These are phyloP conservation scores for Zoanthus gigantus DNA, from an alignment of 92 coral and sea anemone species.

Conservation along the genomic window DNA sequence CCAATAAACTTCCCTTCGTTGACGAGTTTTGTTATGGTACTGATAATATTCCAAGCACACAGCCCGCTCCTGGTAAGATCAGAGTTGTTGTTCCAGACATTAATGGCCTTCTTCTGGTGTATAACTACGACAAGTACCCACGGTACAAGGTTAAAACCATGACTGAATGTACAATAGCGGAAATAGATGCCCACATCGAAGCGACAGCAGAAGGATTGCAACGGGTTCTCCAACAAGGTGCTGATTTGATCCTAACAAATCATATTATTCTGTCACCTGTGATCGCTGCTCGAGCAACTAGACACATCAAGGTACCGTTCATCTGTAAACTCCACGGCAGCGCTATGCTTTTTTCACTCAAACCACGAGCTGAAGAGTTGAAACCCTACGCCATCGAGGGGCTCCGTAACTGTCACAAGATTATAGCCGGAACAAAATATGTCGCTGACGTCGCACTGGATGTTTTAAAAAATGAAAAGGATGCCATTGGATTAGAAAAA, in stretches of 20 bases:
- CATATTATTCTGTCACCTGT: constrained; percentile 83
- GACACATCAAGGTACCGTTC: constrained; percentile 70
- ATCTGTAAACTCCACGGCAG: constrained; percentile 90
- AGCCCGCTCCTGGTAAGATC: constrained; percentile 74
- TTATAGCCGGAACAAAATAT: constrained; percentile 86
- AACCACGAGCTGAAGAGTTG: constrained; percentile 72
- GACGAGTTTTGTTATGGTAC: constrained; percentile 82
- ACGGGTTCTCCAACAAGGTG: constrained; percentile 87
- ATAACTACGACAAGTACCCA: constrained; percentile 83
- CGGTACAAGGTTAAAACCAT: constrained; percentile 82
- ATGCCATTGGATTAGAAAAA: constrained; percentile 61
- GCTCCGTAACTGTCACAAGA: constrained; percentile 65
- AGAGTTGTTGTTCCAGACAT: constrained; percentile 90
- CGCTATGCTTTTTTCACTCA: constrained; percentile 80
- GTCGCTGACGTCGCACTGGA: constrained; percentile 70
- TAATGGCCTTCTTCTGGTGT: constrained; percentile 82
- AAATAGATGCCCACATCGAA: constrained; percentile 88
- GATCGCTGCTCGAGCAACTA: constrained; percentile 83
- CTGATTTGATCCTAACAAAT: constrained; percentile 85
- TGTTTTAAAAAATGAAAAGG: constrained; percentile 64
- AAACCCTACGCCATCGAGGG: constrained; percentile 84
- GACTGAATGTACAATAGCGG: constrained; percentile 82
- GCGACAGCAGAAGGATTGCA: constrained; percentile 77
- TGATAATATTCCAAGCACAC: constrained; percentile 70
- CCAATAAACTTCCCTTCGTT: constrained; percentile 78